Evolutionary conservation across 2,888 invertebrate genomes (phyloP).

Genomic region (Cyclophora albipunctata): DNA sequence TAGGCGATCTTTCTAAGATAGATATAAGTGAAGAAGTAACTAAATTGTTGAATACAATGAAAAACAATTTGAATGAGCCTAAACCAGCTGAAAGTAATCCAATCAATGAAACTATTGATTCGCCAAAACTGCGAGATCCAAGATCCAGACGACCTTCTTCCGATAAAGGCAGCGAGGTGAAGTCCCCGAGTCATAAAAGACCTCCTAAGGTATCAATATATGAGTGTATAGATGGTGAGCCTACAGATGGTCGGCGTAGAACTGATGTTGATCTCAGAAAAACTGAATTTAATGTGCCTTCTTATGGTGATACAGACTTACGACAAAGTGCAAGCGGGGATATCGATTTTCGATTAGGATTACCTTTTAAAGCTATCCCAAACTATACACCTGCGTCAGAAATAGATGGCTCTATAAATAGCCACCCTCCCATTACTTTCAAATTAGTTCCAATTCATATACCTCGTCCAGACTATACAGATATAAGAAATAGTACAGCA

Average conservation of each 20-base stretch:
- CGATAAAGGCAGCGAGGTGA: conserved; percentile 42
- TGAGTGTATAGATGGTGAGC: conserved; percentile 75
- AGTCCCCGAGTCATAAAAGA: conserved; percentile 37
- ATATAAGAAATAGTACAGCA: conserved; percentile 80
- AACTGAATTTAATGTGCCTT: conserved; percentile 69
- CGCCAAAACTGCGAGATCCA: conserved; percentile 55
- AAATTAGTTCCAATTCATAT: conserved; percentile 78
- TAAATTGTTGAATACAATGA: conserved; percentile 79
- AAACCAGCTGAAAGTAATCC: conserved; percentile 28
- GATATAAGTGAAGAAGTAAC: conserved; percentile 84
- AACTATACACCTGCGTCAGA: conserved; percentile 89
- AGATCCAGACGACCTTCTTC: conserved; percentile 51
- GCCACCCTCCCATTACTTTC: conserved; percentile 84
- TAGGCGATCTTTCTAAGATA: conserved; percentile 83
- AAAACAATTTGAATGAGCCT: conserved; percentile 60
- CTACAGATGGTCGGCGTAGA: conserved; percentile 61
- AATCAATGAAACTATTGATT: conserved; percentile 31
- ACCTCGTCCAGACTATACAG: conserved; percentile 84
- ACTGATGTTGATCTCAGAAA: conserved; percentile 71
- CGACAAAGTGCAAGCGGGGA: conserved; percentile 76
- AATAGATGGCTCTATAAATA: conserved; percentile 87
- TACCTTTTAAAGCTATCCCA: conserved; percentile 87
- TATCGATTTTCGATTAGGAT: conserved; percentile 82
- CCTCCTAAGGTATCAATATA: conserved; percentile 72
- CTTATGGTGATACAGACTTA: conserved; percentile 80